These are phyloP conservation scores for Theocolax elegans DNA, from an alignment of 1,140 invertebrate species.

Conservation along the genomic window DNA sequence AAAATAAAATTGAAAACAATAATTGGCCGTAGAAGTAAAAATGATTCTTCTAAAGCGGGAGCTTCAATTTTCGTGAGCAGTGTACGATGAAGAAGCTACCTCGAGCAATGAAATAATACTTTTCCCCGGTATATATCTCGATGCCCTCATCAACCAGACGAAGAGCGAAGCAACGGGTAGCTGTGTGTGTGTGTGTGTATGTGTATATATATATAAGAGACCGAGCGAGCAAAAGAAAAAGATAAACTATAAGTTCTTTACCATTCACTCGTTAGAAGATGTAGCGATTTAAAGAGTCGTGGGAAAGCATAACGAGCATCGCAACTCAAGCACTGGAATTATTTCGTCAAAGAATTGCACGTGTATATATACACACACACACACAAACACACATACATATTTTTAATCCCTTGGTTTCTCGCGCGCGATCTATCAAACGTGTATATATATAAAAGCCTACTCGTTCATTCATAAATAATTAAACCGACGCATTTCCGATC, in stretches of 20 bases:
- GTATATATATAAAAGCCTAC: no score
- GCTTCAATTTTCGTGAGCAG: not conserved
- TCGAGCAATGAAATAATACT: not conserved
- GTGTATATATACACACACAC: no score
- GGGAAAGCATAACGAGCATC: conserved; percentile 44
- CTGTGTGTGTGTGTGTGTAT: no score
- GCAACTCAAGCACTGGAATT: not conserved
- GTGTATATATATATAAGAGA: no score
- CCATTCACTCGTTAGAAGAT: conserved; percentile 48
- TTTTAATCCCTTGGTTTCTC: not conserved
- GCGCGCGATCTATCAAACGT: no score
- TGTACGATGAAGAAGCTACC: not conserved
- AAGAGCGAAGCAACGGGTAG: not conserved
- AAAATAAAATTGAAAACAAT: not conserved
- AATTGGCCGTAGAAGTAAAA: not conserved
- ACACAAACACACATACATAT: no score
- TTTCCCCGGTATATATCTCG: conserved; percentile 3
- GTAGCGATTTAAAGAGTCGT: conserved; percentile 47
- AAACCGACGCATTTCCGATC: no score
- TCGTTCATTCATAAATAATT: not conserved
- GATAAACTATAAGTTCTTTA: conserved; percentile 38
- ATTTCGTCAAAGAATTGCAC: not conserved
- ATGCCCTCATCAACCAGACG: not conserved
- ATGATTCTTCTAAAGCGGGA: not conserved
- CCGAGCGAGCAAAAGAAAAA: conserved; percentile 1